phyloP scores from a whole-genome alignment of 2,797 vertebrate species.

The Sandelia bainsii region DNA sequence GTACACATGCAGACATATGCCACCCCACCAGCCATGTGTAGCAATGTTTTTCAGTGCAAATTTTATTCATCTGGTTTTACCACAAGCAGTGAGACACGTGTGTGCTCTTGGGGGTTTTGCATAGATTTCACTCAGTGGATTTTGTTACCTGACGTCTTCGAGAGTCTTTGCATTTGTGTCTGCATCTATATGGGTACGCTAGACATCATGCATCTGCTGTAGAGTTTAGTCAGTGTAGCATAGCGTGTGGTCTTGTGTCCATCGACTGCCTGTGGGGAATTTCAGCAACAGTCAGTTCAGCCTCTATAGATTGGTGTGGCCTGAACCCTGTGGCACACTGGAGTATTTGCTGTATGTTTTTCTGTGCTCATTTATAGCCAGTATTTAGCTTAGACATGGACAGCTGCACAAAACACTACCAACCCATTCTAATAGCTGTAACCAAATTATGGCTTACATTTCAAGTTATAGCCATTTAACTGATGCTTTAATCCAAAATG shows the following conservation, averaged over 20 bases:
- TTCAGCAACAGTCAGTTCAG: slow-evolving; percentile 53
- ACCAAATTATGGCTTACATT: slow-evolving; percentile 8
- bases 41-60: slow-evolving; percentile 55
- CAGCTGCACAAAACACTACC: slow-evolving; percentile 7
- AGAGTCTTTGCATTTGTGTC: slow-evolving; percentile 33
- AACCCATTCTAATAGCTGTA: neutral
- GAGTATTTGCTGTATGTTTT: slow-evolving; percentile 22
- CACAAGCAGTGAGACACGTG: slow-evolving; percentile 7
- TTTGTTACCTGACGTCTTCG: slow-evolving; percentile 39
- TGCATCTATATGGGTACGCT: neutral
- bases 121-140: slow-evolving; percentile 25
- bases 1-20: slow-evolving; percentile 8
- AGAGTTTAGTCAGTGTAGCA: slow-evolving; percentile 46
- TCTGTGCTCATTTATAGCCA: slow-evolving; percentile 36
- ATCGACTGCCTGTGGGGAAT: slow-evolving; percentile 45
- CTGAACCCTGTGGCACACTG: slow-evolving; percentile 25
- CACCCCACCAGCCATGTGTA: slow-evolving; percentile 26
- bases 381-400: slow-evolving; percentile 27
- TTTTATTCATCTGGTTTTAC: slow-evolving; percentile 50
- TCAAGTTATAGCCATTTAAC: slow-evolving; percentile 5
- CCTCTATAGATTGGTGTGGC: slow-evolving; percentile 54
- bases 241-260: slow-evolving; percentile 50
- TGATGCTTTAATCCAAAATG: slow-evolving; percentile 6
- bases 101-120: slow-evolving; percentile 15
- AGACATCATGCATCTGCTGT: slow-evolving; percentile 27